Base-by-base conservation (phyloP, 1,140 invertebrate genomes). In the Probaryconus sp. region DNA sequence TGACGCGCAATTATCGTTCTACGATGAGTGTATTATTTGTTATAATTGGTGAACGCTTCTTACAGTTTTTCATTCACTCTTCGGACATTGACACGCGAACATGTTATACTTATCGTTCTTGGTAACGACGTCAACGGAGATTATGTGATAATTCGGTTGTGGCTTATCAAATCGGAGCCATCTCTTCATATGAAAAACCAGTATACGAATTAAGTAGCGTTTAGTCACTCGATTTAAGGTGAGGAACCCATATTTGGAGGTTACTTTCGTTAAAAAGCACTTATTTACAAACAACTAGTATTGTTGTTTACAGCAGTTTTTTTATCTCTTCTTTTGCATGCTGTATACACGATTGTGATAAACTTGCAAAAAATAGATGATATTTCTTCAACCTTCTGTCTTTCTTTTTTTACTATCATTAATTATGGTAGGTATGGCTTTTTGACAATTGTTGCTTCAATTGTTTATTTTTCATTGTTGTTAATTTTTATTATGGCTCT, bases 1-100 rank as follows among this genome's bases (percentile, higher is more conserved):
- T 56, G 37, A 20, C 43, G 20, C 42, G 58, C 42, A 61, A 38
- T 56, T 63, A 70, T 48, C n/a, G 14, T 33, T 20, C 18, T 35
- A 43, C 43, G 68, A 71, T 71, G 68, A 28, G 26, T 30, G 14
- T 43, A 13, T 58, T n/a, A 35, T 40, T 63, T 50, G 26, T 43
- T 53, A 53, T 28, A n/a, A n/a, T 31, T 53, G 26, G 26, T 40
- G 38, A 53, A 16, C 47, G 40, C 33, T 26, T 20, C 5, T 58
- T 35, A 7, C 37, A n/a, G 35, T 58, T 72, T 60, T 53, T 63
- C 68, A 64, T 30, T 71, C 68, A 17, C 50, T 71, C 58, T 18
- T 48, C 68, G 68, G 58, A 72, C 60, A 72, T 72, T 72, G 60
- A 64, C 68, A 64, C 43, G 51, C 45, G 37, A 72, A 31, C 43